These are phyloP conservation scores for Oryzias celebensis DNA, from an alignment of 2,113 vertebrate genomes.

Conservation along the genomic window DNA sequence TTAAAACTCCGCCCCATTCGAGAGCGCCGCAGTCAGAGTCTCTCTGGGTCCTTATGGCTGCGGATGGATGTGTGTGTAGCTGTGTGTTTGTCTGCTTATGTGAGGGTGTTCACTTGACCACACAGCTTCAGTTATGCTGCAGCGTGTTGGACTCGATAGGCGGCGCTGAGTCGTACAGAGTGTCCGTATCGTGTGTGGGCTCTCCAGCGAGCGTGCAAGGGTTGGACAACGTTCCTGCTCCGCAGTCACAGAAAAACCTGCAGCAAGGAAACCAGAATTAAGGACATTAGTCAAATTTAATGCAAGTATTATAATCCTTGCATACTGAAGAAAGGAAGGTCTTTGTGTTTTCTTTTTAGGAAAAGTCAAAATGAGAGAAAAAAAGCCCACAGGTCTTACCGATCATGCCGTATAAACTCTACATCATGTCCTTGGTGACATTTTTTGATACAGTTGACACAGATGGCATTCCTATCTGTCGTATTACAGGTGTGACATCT, in stretches of 20 bases:
- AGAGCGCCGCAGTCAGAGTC: conserved; percentile 67
- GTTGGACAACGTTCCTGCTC: conserved; percentile 97
- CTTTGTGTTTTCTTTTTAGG: neutral
- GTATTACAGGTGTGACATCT: conserved; percentile 99
- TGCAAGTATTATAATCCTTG: too few species aligned
- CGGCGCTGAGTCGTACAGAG: conserved; percentile 98
- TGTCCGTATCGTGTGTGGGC: conserved; percentile 98
- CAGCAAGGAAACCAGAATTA: neutral
- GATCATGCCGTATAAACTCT: conserved; percentile 99
- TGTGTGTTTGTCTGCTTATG: conserved; percentile 49
- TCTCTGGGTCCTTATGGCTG: conserved; percentile 65
- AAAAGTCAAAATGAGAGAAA: neutral
- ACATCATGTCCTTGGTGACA: conserved; percentile 99
- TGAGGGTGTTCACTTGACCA: conserved; percentile 44
- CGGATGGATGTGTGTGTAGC: conserved; percentile 46
- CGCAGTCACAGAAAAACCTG: conserved; percentile 99
- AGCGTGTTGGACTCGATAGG: conserved; percentile 99
- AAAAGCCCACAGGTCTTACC: conserved; percentile 72
- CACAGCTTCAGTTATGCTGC: conserved; percentile 94
- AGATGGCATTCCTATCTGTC: conserved; percentile 98
- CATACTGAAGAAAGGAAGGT: too few species aligned
- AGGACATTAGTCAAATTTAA: too few species aligned
- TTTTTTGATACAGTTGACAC: conserved; percentile 99
- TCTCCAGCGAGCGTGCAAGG: conserved; percentile 98
- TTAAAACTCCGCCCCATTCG: conserved; percentile 25